A percentile compares a stretch with the other conserved stretches of the same genome.
phyloP scores from a whole-genome alignment of 2,888 invertebrate species.

The Crematogaster levior region DNA sequence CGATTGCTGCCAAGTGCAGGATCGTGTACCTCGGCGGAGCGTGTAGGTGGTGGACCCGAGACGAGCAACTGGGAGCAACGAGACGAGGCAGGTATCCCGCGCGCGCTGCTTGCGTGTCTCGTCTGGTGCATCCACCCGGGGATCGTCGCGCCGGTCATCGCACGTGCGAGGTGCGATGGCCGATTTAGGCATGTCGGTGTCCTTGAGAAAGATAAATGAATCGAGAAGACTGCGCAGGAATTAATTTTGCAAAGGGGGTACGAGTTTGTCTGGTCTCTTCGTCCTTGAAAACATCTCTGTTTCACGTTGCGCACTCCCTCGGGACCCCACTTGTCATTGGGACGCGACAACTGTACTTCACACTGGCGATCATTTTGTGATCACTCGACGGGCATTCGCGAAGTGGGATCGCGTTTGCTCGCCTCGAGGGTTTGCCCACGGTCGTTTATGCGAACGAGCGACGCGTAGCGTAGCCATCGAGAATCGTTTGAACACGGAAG shows the following conservation, averaged over 20 bases:
- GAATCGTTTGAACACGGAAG: slow-evolving; percentile 40
- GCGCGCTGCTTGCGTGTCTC: slow-evolving; percentile 50
- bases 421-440: slow-evolving; percentile 7
- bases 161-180: slow-evolving; percentile 51
- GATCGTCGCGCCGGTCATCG: slow-evolving; percentile 38
- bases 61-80: slow-evolving; percentile 46
- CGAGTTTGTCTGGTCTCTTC: not conserved
- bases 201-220: slow-evolving; percentile 18
- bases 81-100: slow-evolving; percentile 44
- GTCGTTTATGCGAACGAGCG: slow-evolving; percentile 27
- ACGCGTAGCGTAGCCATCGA: not conserved
- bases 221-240: not conserved
- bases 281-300: not conserved
- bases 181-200: slow-evolving; percentile 44
- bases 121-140: slow-evolving; percentile 49
- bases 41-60: slow-evolving; percentile 46
- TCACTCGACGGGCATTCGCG: slow-evolving; percentile 7
- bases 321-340: not conserved
- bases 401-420: not conserved
- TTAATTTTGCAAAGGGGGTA: not conserved
- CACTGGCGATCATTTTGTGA: not conserved
- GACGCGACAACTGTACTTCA: not conserved
- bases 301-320: not conserved
- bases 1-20: slow-evolving; percentile 59
- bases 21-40: slow-evolving; percentile 48